A percentile compares a stretch with the other conserved stretches of the same genome.
Conservation (phyloP, 2,888 invertebrate species). For the Sminthurinus aureus region DNA sequence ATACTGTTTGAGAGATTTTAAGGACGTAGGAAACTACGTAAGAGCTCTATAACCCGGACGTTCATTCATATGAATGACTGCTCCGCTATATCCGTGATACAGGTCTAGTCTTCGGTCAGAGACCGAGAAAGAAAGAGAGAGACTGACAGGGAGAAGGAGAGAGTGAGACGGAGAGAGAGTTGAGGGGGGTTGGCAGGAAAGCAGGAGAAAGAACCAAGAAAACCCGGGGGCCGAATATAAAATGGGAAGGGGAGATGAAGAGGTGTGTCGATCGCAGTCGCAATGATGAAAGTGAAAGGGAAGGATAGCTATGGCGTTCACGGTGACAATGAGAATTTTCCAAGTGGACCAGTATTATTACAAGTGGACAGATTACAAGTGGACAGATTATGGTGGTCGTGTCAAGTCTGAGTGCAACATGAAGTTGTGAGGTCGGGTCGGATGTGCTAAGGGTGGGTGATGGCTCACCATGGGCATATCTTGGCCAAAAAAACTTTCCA, state of each 20-base stretch:
- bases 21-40: conserved; percentile 38
- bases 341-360: conserved; percentile 32
- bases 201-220: conserved; percentile 37
- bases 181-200: conserved; percentile 26
- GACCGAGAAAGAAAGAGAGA: conserved; percentile 18
- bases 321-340: conserved; percentile 48
- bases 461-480: conserved; percentile 84
- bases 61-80: not conserved
- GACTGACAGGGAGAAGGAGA: conserved; percentile 32
- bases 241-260: conserved; percentile 44
- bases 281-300: conserved; percentile 61
- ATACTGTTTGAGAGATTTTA: conserved; percentile 20
- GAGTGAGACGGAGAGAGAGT: conserved; percentile 51
- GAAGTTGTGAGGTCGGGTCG: conserved; percentile 67
- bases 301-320: conserved; percentile 59
- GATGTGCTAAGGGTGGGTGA: conserved; percentile 71
- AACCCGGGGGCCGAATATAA: conserved; percentile 33
- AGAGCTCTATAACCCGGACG: conserved; percentile 25
- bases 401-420: conserved; percentile 37
- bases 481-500: conserved; percentile 99
- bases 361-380: conserved; percentile 40
- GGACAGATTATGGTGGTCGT: conserved; percentile 42
- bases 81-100: conserved; percentile 2
- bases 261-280: conserved; percentile 61
- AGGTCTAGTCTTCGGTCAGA: not conserved